Evolutionary conservation across 2,113 vertebrate species (phyloP).

Genomic region (Chinchilla lanigera): DNA sequence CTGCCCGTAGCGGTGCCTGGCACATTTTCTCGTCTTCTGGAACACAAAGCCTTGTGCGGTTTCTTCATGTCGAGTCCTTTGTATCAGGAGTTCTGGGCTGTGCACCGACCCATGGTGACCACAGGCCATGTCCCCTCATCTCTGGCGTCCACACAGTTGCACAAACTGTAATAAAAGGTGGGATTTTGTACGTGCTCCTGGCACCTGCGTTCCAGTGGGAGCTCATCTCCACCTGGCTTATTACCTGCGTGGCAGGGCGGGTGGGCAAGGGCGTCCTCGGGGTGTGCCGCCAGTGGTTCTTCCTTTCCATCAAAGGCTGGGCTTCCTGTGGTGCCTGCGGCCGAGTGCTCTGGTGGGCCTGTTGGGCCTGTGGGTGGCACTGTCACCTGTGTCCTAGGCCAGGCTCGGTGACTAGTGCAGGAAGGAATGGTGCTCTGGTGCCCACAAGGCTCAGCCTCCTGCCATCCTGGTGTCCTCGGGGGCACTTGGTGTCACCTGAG

Average conservation of each 20-base stretch:
- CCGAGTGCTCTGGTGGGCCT: neutral
- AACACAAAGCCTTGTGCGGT: constrained; percentile 76
- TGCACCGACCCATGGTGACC: constrained; percentile 68
- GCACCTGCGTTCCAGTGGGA: neutral
- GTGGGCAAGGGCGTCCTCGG: neutral
- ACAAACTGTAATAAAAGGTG: constrained; percentile 80
- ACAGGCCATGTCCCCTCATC: constrained; percentile 58
- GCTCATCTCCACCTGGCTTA: neutral
- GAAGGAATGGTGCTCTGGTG: neutral
- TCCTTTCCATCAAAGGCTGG: neutral
- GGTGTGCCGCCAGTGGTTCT: neutral
- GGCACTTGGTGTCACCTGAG: neutral
- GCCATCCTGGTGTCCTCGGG: neutral
- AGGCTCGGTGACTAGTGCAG: too few species aligned
- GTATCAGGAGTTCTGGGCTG: constrained; percentile 77
- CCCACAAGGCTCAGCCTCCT: neutral
- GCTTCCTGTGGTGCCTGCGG: neutral
- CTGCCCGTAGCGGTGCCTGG: constrained; percentile 74
- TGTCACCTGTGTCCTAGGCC: neutral
- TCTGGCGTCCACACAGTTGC: constrained; percentile 49
- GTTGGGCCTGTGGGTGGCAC: neutral
- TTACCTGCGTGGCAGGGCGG: neutral
- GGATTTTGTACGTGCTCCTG: constrained; percentile 77
- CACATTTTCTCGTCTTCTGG: constrained; percentile 64
- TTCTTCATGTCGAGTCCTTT: constrained; percentile 77